phyloP scores from a whole-genome alignment of 2,113 vertebrate genomes.

The Peromyscus maniculatus region DNA sequence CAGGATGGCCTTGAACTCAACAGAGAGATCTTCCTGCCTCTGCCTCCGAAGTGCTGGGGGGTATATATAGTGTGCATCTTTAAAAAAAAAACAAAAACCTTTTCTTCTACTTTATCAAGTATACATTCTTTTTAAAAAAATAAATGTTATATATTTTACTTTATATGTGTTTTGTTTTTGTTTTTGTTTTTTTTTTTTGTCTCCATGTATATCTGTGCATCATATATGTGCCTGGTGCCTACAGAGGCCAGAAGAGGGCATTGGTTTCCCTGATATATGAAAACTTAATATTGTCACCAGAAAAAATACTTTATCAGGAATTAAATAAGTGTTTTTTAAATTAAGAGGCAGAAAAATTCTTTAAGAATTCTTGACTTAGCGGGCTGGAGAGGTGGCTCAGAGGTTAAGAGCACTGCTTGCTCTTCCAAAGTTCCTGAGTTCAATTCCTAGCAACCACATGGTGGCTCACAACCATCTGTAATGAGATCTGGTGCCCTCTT shows the following conservation, averaged over 20 bases:
- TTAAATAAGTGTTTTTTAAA: slow-evolving; percentile 61
- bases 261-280: not conserved
- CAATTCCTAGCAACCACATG: no score
- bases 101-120: not conserved
- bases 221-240: not conserved
- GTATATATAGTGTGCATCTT: not conserved
- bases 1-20: not conserved
- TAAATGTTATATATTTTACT: not conserved
- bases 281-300: slow-evolving; percentile 57
- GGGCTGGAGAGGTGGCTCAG: no score
- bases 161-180: not conserved
- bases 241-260: not conserved
- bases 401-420: no score
- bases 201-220: not conserved
- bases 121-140: not conserved
- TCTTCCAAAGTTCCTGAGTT: no score
- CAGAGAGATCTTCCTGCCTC: not conserved
- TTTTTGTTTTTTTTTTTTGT: no score
- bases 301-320: slow-evolving; percentile 46
- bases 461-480: no score
- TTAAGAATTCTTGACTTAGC: slow-evolving; percentile 64
- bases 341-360: slow-evolving; percentile 42
- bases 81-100: not conserved
- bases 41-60: not conserved
- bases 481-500: no score